Percentiles rank a stretch among this genome's conserved stretches.
Conservation (phyloP, 2,888 invertebrate genomes). For the Miltochrista miniata region DNA sequence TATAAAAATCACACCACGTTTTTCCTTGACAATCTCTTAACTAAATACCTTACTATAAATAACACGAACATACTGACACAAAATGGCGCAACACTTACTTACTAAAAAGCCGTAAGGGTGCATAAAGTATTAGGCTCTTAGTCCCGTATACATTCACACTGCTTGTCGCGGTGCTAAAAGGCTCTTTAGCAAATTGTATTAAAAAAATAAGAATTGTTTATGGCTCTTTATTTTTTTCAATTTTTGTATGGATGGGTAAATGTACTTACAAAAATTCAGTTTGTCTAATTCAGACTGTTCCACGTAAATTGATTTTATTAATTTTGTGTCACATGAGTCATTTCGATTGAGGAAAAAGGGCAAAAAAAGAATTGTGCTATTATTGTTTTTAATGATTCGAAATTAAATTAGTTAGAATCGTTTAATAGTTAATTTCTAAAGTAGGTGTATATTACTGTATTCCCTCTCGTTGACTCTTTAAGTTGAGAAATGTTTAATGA, state of each 20-base stretch:
- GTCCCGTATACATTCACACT: conserved; percentile 65
- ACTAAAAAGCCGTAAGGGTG: conserved; percentile 70
- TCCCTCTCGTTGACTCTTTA: no score
- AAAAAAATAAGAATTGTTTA: conserved; percentile 12
- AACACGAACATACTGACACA: conserved; percentile 50
- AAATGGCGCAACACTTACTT: conserved; percentile 52
- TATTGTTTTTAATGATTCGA: no score
- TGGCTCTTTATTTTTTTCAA: background rate
- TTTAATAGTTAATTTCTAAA: no score
- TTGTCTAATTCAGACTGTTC: no score
- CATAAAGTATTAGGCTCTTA: conserved; percentile 78
- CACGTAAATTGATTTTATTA: no score
- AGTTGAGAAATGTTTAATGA: no score
- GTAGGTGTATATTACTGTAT: no score
- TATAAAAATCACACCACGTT: conserved; percentile 9
- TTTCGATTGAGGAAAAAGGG: no score
- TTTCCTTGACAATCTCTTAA: conserved; percentile 32
- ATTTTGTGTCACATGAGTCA: no score
- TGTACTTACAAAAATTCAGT: no score
- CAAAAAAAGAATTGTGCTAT: no score
- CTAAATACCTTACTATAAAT: conserved; percentile 56
- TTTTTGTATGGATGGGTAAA: background rate
- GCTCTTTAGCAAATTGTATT: conserved; percentile 33
- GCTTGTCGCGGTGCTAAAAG: conserved; percentile 38
- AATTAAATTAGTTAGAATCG: no score